Conservation (phyloP, 2,113 vertebrate species). For the Lamprotornis superbus region DNA sequence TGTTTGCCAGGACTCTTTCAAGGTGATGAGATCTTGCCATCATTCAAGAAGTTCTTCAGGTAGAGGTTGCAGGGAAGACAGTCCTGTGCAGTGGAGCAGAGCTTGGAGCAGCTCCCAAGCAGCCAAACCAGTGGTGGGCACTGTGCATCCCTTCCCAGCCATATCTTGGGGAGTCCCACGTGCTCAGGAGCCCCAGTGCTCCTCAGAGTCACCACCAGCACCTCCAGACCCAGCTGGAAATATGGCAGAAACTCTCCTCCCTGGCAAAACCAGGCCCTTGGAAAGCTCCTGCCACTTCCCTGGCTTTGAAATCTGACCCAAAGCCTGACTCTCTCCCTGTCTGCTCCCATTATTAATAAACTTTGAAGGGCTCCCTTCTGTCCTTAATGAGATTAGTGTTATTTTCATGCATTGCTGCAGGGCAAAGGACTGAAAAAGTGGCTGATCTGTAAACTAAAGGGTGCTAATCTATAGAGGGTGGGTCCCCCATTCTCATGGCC, state of each 20-base stretch:
- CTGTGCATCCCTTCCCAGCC: not conserved
- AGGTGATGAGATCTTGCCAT: not conserved
- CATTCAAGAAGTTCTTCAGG: not conserved
- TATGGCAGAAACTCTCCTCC: not conserved
- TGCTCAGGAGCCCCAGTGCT: not conserved
- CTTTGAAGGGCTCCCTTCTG: slow-evolving; percentile 71
- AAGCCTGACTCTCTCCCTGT: slow-evolving; percentile 50
- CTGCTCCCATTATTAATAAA: slow-evolving; percentile 72
- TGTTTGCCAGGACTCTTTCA: not conserved
- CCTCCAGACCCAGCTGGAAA: not conserved
- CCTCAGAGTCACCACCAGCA: not conserved
- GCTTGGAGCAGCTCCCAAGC: not conserved
- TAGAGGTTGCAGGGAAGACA: not conserved
- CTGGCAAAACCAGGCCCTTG: slow-evolving; percentile 16
- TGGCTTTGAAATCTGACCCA: slow-evolving; percentile 68
- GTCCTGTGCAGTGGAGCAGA: fast-evolving
- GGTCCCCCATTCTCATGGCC: slow-evolving; percentile 55
- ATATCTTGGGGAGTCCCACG: not conserved
- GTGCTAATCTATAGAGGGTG: slow-evolving; percentile 70
- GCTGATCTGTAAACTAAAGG: slow-evolving; percentile 71
- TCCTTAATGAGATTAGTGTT: slow-evolving; percentile 74
- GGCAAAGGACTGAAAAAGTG: slow-evolving; percentile 57
- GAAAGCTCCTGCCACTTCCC: slow-evolving; percentile 45
- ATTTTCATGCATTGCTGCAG: slow-evolving; percentile 68
- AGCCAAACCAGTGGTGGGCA: not conserved